Conservation (phyloP, 2,888 invertebrate genomes). For the Cryptus viduatorius region DNA sequence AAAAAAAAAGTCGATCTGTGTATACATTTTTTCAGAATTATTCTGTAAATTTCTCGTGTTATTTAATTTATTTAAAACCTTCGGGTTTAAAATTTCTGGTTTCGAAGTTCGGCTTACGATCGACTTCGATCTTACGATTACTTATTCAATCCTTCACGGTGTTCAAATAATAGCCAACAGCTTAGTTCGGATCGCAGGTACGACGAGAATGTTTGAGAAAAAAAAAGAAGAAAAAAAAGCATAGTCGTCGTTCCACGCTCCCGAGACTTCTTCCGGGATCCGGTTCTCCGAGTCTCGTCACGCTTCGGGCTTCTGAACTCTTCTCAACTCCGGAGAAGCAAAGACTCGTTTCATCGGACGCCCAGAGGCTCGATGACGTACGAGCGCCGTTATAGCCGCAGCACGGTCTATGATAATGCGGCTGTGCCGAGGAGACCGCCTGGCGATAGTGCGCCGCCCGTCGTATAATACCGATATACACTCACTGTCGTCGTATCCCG, state of each 20-base stretch:
- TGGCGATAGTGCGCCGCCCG: constrained; percentile 25
- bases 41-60: too few relatives aligned
- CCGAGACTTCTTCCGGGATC: constrained; percentile 62
- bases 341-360: constrained; percentile 66
- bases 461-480: constrained; percentile 7
- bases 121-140: too few relatives aligned
- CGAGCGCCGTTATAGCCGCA: constrained; percentile 63
- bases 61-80: too few relatives aligned
- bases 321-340: constrained; percentile 48
- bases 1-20: too few relatives aligned
- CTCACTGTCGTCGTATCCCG: constrained; percentile 4
- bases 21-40: too few relatives aligned
- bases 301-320: constrained; percentile 59
- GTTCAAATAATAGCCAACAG: background rate
- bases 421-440: constrained; percentile 44
- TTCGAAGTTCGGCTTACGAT: too few relatives aligned
- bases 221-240: background rate
- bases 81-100: too few relatives aligned
- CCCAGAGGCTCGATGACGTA: constrained; percentile 69
- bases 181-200: background rate
- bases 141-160: background rate
- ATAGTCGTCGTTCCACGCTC: constrained; percentile 47
- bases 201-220: background rate
- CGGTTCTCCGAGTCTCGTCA: constrained; percentile 65
- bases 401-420: constrained; percentile 60